A percentile compares a stretch with the other conserved stretches of the same genome.
Evolutionary conservation across 2,113 vertebrate genomes (phyloP).

Genomic region (Potamarius usumacintae): DNA sequence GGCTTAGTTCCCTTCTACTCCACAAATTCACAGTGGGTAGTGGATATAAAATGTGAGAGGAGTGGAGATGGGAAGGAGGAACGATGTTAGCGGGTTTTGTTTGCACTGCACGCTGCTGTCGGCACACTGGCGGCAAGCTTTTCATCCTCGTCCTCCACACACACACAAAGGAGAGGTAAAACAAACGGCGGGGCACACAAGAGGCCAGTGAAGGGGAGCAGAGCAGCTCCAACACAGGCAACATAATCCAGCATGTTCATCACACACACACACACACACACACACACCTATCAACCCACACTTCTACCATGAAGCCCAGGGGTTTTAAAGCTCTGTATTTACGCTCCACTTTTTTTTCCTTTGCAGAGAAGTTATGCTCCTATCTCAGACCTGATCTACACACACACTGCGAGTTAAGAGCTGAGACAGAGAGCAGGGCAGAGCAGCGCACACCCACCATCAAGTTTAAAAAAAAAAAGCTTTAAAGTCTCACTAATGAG

Average conservation of each 20-base stretch:
- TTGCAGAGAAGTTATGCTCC: constrained; percentile 11
- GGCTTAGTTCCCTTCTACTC: constrained; percentile 49
- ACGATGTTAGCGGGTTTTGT: constrained; percentile 34
- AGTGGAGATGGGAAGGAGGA: constrained; percentile 38
- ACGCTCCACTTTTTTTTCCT: not conserved
- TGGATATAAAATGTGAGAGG: constrained; percentile 41
- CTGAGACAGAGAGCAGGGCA: constrained; percentile 62
- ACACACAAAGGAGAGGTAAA: constrained; percentile 28
- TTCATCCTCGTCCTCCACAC: constrained; percentile 27
- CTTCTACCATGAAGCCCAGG: not conserved
- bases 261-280: constrained; percentile 43
- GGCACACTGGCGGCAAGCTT: constrained; percentile 22
- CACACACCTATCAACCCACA: constrained; percentile 42
- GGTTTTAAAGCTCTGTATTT: constrained; percentile 37
- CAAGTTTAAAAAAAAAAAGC: constrained; percentile 72
- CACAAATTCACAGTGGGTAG: constrained; percentile 46
- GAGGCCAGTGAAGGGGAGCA: constrained; percentile 39
- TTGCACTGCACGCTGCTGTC: constrained; percentile 37
- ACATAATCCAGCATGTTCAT: constrained; percentile 40
- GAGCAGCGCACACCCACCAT: constrained; percentile 72
- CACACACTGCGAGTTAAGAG: constrained; percentile 59
- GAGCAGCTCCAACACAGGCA: constrained; percentile 47
- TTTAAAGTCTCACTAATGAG: constrained; percentile 76
- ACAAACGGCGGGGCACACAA: constrained; percentile 34
- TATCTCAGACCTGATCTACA: constrained; percentile 51